A percentile compares a stretch with the other conserved stretches of the same genome.
Conservation (phyloP, 2,113 vertebrate species). For the Malurus elegans region DNA sequence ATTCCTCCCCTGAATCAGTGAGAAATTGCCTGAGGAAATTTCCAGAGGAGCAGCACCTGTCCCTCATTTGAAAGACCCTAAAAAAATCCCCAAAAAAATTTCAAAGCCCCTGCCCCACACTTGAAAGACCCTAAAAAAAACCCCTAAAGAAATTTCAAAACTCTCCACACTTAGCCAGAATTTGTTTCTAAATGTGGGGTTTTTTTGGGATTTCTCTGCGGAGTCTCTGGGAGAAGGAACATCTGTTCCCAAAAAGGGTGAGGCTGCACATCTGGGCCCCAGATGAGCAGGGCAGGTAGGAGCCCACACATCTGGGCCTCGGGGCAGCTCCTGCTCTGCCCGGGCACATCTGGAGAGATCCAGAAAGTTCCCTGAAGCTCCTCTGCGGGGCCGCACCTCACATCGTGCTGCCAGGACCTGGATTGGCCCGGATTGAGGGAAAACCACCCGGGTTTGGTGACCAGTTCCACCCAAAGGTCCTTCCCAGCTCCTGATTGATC, state of each 20-base stretch:
- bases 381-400: too few relatives aligned
- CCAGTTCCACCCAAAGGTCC: too few relatives aligned
- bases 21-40: background rate
- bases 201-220: background rate
- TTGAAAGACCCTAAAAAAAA: background rate
- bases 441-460: too few relatives aligned
- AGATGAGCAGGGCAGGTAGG: background rate
- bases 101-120: background rate
- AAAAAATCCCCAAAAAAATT: background rate
- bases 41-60: background rate
- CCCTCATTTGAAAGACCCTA: background rate
- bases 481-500: too few relatives aligned
- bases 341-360: slow-evolving; percentile 19
- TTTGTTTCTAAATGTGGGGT: background rate
- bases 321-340: background rate
- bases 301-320: background rate
- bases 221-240: background rate
- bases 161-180: accelerated
- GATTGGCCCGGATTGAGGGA: too few relatives aligned
- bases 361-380: background rate
- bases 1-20: background rate
- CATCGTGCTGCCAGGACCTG: too few relatives aligned
- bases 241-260: background rate
- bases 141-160: accelerated
- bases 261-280: slow-evolving; percentile 12